phyloP scores from a whole-genome alignment of 2,113 vertebrate genomes.

The Drymodes brunneopygia region DNA sequence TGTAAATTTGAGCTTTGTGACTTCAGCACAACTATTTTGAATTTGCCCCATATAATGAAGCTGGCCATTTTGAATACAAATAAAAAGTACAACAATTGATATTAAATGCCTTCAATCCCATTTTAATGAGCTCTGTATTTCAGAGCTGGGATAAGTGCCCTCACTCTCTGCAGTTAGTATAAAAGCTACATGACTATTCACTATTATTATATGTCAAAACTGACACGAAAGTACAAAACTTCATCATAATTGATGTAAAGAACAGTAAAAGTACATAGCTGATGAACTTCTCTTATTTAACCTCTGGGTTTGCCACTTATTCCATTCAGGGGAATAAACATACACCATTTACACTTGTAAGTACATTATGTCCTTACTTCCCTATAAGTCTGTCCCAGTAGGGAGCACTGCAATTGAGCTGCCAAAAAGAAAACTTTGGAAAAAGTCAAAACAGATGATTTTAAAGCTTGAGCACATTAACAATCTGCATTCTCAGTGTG shows the following conservation, averaged over 20 bases:
- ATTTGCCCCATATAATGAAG: background rate
- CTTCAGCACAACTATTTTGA: background rate
- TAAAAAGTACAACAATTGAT: background rate
- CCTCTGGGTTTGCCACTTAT: background rate
- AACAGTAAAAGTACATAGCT: background rate
- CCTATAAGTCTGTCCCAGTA: background rate
- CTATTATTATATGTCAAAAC: background rate
- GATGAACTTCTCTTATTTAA: background rate
- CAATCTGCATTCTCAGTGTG: background rate
- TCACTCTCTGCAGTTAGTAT: background rate
- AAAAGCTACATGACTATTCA: background rate
- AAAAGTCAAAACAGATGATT: background rate
- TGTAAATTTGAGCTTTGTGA: background rate
- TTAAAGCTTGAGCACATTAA: background rate
- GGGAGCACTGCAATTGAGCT: slow-evolving; percentile 19
- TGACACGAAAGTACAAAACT: background rate
- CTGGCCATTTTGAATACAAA: background rate
- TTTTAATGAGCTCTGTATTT: background rate
- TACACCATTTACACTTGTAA: slow-evolving; percentile 10
- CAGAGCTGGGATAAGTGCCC: background rate
- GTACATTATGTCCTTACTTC: slow-evolving; percentile 16
- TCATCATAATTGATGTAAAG: background rate
- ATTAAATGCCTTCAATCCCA: background rate
- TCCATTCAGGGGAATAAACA: slow-evolving; percentile 30
- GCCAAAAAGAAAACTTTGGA: background rate